A percentile compares a stretch with the other conserved stretches of the same genome.
These are phyloP conservation scores for Python bivittatus DNA, from an alignment of 2,113 vertebrate species.

Conservation along the genomic window DNA sequence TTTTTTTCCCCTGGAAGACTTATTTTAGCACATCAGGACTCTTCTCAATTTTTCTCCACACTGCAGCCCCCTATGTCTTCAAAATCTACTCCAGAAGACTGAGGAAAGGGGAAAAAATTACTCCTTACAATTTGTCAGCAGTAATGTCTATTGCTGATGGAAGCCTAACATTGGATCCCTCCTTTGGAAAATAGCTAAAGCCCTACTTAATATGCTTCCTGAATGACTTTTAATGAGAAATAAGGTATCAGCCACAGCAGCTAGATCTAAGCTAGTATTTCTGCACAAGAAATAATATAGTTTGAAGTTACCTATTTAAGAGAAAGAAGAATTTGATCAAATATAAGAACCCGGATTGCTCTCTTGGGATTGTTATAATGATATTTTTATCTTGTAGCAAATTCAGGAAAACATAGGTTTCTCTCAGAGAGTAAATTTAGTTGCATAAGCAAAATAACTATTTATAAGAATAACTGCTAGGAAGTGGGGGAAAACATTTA, in stretches of 20 bases:
- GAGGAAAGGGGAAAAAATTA: background rate
- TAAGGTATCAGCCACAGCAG: background rate
- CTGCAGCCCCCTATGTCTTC: background rate
- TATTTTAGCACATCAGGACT: background rate
- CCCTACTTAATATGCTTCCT: background rate
- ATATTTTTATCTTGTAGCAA: background rate
- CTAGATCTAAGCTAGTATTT: background rate
- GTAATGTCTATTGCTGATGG: background rate
- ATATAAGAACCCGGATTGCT: background rate
- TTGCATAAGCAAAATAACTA: background rate
- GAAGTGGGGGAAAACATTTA: background rate
- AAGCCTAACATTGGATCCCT: background rate
- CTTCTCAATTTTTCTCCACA: background rate
- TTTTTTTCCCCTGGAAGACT: background rate
- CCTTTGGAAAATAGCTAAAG: background rate
- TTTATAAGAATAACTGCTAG: background rate
- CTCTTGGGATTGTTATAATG: background rate
- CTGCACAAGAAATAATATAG: background rate
- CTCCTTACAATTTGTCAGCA: background rate
- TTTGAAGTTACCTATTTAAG: background rate
- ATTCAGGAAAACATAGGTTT: background rate
- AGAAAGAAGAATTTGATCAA: conserved; percentile 1
- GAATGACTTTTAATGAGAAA: background rate
- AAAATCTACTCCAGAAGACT: background rate
- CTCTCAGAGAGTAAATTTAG: background rate